Conservation (phyloP, 1,140 invertebrate species). For the Papilio machaon region DNA sequence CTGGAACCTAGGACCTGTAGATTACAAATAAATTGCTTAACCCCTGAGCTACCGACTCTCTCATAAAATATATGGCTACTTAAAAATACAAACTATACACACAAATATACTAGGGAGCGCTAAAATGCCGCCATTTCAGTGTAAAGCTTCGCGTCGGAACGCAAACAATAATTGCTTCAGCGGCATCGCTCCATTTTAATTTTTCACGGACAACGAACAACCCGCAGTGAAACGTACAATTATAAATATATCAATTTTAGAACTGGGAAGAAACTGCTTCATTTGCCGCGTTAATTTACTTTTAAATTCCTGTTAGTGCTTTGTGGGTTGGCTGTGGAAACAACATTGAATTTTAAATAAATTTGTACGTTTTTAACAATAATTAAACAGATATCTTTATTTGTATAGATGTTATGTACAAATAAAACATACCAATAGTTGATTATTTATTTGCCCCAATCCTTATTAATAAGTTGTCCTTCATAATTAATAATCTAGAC, state of each 20-base stretch:
- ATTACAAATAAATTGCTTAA: no score
- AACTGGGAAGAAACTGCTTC: slow-evolving; percentile 61
- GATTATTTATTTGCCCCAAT: no score
- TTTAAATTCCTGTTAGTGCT: not conserved
- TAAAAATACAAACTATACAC: not conserved
- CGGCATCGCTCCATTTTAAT: slow-evolving; percentile 30
- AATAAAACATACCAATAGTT: no score
- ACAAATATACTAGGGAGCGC: slow-evolving; percentile 11
- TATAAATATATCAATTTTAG: slow-evolving; percentile 80
- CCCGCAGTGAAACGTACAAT: slow-evolving; percentile 50
- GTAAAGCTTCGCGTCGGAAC: slow-evolving; percentile 22
- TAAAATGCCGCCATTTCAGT: slow-evolving; percentile 9
- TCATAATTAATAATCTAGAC: no score
- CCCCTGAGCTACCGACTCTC: no score
- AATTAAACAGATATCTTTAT: no score
- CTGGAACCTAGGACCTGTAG: no score
- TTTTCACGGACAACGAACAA: slow-evolving; percentile 27
- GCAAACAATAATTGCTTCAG: slow-evolving; percentile 38
- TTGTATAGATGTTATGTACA: no score
- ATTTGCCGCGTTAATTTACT: slow-evolving; percentile 43
- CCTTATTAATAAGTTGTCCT: no score
- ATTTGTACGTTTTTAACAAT: not conserved
- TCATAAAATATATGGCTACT: not conserved
- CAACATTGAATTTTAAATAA: not conserved
- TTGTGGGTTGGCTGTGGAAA: not conserved